Conservation (phyloP, 2,113 vertebrate genomes). For the Austrofundulus limnaeus region DNA sequence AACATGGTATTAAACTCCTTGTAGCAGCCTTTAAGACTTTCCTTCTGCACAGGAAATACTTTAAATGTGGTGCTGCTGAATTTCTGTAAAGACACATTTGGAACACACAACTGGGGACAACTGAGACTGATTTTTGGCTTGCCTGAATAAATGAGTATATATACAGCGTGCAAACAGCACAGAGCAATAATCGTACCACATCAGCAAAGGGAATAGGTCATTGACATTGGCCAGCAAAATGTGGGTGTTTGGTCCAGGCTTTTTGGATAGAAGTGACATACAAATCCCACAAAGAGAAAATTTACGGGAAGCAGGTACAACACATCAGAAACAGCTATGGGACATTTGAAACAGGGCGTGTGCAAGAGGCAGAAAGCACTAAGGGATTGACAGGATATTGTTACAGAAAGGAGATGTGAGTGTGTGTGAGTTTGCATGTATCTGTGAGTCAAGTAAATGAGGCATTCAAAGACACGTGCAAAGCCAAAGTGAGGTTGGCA, state of each 20-base stretch:
- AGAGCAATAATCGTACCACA: slow-evolving; percentile 49
- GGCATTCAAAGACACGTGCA: slow-evolving; percentile 25
- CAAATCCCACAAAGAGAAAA: slow-evolving; percentile 50
- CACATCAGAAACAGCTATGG: slow-evolving; percentile 57
- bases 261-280: slow-evolving; percentile 58
- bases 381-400: slow-evolving; percentile 63
- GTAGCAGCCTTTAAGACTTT: slow-evolving; percentile 26
- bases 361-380: slow-evolving; percentile 32
- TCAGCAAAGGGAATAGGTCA: slow-evolving; percentile 65
- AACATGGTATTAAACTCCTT: too few species aligned
- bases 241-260: slow-evolving; percentile 42
- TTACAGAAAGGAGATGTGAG: slow-evolving; percentile 33
- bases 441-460: slow-evolving; percentile 27
- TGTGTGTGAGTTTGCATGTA: slow-evolving; percentile 12
- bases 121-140: slow-evolving; percentile 47
- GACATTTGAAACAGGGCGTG: slow-evolving; percentile 50
- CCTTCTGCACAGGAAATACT: slow-evolving; percentile 36
- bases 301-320: slow-evolving; percentile 60
- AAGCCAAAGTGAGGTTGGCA: slow-evolving; percentile 38
- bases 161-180: slow-evolving; percentile 49
- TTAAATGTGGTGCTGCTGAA: slow-evolving; percentile 31
- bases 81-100: slow-evolving; percentile 47
- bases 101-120: slow-evolving; percentile 40
- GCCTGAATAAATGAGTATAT: slow-evolving; percentile 65
- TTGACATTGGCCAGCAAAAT: slow-evolving; percentile 53